phyloP scores from a whole-genome alignment of 2,113 vertebrate genomes.

The Cyprinus carpio region DNA sequence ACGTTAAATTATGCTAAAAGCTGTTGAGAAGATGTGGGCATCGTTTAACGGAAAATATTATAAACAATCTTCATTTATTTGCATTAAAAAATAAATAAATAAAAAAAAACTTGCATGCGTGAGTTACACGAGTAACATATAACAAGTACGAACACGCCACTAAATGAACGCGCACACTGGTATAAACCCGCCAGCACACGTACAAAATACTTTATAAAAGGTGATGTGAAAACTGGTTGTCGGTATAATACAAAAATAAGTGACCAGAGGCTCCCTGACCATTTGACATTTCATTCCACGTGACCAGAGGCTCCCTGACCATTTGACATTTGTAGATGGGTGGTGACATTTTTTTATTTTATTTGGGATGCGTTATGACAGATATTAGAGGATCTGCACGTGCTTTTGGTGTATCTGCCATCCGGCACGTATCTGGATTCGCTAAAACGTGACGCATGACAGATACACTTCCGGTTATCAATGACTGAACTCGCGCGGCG shows the following conservation, averaged over 20 bases:
- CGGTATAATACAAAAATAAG: conserved; percentile 2
- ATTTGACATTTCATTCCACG: conserved; percentile 34
- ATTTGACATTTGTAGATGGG: conserved; percentile 26
- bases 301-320: background rate
- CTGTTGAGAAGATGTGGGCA: background rate
- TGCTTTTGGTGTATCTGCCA: conserved; percentile 2
- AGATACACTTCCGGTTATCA: conserved; percentile 60
- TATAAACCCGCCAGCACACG: background rate
- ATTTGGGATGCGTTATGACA: no score
- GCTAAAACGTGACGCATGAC: conserved; percentile 55
- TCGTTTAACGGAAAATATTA: background rate
- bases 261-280: background rate
- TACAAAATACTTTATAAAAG: background rate
- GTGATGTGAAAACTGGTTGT: background rate
- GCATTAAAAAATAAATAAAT: no score
- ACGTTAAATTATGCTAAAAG: background rate
- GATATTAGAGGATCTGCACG: background rate
- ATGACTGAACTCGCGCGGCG: background rate
- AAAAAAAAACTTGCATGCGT: no score
- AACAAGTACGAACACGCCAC: background rate
- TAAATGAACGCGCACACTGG: background rate
- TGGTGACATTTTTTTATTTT: conserved; percentile 10
- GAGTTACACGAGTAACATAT: no score
- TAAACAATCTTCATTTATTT: background rate
- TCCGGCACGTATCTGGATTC: conserved; percentile 60